A percentile compares a stretch with the other conserved stretches of the same genome.
phyloP scores from a whole-genome alignment of 2,888 invertebrate genomes.

The Tupiocoris notatus region DNA sequence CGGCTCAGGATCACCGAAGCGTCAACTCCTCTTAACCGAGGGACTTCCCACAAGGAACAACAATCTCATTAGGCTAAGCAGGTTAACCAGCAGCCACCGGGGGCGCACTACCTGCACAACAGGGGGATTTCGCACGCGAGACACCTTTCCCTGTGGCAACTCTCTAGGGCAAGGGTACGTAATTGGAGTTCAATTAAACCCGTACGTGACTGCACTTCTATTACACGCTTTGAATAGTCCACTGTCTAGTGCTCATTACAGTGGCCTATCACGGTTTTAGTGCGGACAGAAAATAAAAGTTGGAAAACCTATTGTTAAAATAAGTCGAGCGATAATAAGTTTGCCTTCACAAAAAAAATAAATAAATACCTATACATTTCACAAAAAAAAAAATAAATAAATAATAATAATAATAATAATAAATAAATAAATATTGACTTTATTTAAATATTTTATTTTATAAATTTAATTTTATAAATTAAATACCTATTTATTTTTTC shows the following conservation, averaged over 20 bases:
- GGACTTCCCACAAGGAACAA: constrained; percentile 20
- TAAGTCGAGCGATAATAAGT: too few relatives aligned
- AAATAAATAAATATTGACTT: too few relatives aligned
- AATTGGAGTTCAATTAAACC: not conserved
- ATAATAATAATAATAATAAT: too few relatives aligned
- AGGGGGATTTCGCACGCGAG: too few relatives aligned
- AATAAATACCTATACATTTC: too few relatives aligned
- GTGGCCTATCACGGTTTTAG: not conserved
- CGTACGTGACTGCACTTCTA: not conserved
- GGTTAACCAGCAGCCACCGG: constrained; percentile 12
- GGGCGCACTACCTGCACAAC: not conserved
- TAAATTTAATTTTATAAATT: too few relatives aligned
- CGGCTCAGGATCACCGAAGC: constrained; percentile 5
- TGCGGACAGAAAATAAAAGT: too few relatives aligned
- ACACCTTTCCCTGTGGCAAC: not conserved
- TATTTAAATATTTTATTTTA: too few relatives aligned
- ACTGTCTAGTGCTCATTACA: not conserved
- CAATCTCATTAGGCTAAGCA: not conserved
- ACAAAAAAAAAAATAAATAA: too few relatives aligned
- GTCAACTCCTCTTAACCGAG: constrained; percentile 1
- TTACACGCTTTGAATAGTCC: not conserved
- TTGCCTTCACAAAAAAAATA: too few relatives aligned
- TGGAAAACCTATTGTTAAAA: too few relatives aligned
- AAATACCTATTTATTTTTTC: too few relatives aligned
- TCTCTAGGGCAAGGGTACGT: not conserved